Percentiles rank a stretch among this genome's conserved stretches.
Conservation (phyloP, 2,888 invertebrate species). For the Chirona hameri region DNA sequence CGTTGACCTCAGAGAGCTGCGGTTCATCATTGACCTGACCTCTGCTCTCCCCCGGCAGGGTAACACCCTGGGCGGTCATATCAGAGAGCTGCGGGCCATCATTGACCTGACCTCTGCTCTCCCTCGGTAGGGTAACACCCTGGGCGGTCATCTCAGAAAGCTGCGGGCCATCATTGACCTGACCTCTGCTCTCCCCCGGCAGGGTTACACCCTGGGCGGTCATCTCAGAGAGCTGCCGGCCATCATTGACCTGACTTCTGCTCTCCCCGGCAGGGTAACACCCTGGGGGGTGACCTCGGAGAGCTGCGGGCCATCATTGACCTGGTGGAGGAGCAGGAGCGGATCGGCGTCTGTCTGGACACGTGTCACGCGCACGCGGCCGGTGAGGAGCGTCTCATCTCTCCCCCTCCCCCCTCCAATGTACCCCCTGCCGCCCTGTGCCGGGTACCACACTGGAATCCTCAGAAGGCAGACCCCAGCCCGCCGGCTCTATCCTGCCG, state of each 20-base stretch:
- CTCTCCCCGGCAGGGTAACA: constrained; percentile 47
- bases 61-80: constrained; percentile 47
- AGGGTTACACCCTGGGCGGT: too few relatives aligned
- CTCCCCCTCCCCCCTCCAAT: constrained; percentile 37
- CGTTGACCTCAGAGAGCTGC: too few relatives aligned
- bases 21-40: too few relatives aligned
- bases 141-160: constrained; percentile 46
- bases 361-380: constrained; percentile 52
- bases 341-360: constrained; percentile 44
- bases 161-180: constrained; percentile 42
- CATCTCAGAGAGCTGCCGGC: too few relatives aligned
- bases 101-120: constrained; percentile 37
- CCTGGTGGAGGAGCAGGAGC: constrained; percentile 41
- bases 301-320: constrained; percentile 42
- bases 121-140: constrained; percentile 46
- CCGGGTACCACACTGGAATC: too few relatives aligned
- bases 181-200: too few relatives aligned
- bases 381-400: constrained; percentile 47
- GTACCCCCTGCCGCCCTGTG: too few relatives aligned
- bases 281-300: constrained; percentile 46
- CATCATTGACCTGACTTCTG: constrained; percentile 33
- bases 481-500: too few relatives aligned
- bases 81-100: constrained; percentile 41
- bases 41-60: constrained; percentile 47
- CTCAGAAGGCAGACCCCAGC: too few relatives aligned